Conservation (phyloP, 1,140 invertebrate genomes). For the Lasioglossum baleicum region DNA sequence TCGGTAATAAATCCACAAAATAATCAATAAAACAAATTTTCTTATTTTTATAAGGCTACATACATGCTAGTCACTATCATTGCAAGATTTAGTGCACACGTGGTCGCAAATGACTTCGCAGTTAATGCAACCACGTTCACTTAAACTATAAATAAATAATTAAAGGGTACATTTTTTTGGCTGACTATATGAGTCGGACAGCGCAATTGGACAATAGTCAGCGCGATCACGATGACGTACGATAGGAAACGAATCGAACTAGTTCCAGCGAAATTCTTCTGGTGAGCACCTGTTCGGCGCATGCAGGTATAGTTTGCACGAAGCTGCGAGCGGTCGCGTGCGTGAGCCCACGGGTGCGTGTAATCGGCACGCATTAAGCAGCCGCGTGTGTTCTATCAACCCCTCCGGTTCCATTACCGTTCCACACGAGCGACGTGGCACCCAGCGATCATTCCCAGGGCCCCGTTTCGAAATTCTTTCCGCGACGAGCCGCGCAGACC, state of each 20-base stretch:
- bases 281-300: slow-evolving; percentile 55
- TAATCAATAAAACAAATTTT: no score
- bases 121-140: no score
- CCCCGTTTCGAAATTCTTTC: slow-evolving; percentile 28
- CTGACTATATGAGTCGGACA: no score
- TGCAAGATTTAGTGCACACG: no score
- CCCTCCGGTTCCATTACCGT: slow-evolving; percentile 47
- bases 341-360: slow-evolving; percentile 61
- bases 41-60: no score
- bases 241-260: slow-evolving; percentile 12
- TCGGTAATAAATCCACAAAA: no score
- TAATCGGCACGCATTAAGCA: slow-evolving; percentile 63
- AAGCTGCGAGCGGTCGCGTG: slow-evolving; percentile 50
- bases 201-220: no score
- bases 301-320: not conserved
- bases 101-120: no score
- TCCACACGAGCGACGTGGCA: slow-evolving; percentile 26
- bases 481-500: not conserved
- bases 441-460: slow-evolving; percentile 52
- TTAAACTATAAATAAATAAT: no score
- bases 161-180: no score
- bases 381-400: slow-evolving; percentile 46
- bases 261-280: slow-evolving; percentile 53
- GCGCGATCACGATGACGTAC: no score
- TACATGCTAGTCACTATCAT: no score